phyloP scores from a whole-genome alignment of 1,140 invertebrate species.

The Cydia splendana region DNA sequence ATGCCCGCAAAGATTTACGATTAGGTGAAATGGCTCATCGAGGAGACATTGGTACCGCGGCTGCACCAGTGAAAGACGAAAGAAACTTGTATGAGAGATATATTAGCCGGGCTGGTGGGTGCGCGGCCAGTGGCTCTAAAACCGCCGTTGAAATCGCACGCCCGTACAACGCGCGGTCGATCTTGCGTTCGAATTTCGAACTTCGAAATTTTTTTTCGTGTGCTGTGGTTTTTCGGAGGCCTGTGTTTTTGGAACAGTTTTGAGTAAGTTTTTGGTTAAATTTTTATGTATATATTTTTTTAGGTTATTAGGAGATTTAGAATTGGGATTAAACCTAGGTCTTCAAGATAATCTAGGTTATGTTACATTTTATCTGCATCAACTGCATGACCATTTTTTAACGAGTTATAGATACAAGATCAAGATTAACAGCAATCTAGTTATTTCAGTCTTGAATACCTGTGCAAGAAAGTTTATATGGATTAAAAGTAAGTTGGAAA shows the following conservation, averaged over 20 bases:
- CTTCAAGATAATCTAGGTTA: neutral
- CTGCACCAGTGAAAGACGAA: constrained; percentile 71
- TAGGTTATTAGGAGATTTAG: constrained; percentile 14
- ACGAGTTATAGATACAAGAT: neutral
- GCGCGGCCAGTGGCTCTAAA: constrained; percentile 59
- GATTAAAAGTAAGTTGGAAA: neutral
- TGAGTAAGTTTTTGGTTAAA: constrained; percentile 48
- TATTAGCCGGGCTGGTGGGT: constrained; percentile 57
- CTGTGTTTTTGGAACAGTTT: constrained; percentile 44
- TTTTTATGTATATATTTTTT: constrained; percentile 28
- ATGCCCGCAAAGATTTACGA: neutral
- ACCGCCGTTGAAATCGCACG: constrained; percentile 48
- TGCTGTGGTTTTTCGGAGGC: constrained; percentile 39
- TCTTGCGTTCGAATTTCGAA: constrained; percentile 39
- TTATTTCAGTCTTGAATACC: neutral
- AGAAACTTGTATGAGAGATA: constrained; percentile 73
- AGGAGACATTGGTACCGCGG: constrained; percentile 25
- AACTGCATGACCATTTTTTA: neutral
- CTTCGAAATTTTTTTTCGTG: constrained; percentile 45
- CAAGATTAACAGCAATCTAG: neutral
- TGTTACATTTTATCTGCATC: neutral
- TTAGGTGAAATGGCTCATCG: neutral
- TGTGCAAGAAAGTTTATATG: neutral
- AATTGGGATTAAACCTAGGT: constrained; percentile 12
- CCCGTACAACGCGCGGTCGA: constrained; percentile 36